These are phyloP conservation scores for Amblyteles armatorius DNA, from an alignment of 2,888 invertebrate genomes.

Conservation along the genomic window DNA sequence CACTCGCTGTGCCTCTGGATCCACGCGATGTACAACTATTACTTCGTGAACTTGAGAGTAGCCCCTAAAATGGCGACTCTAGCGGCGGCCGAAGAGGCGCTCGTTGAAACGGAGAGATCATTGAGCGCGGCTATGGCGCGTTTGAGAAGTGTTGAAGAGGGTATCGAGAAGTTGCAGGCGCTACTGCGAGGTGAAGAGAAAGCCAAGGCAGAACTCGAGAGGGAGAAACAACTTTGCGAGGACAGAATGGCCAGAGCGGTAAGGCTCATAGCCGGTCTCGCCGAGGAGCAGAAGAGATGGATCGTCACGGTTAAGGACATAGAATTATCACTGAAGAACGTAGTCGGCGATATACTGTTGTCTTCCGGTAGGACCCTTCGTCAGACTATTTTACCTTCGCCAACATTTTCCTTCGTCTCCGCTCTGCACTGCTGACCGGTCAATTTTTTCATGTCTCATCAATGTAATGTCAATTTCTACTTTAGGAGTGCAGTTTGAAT, in stretches of 20 bases:
- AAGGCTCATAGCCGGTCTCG: slow-evolving; percentile 88
- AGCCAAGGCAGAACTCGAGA: slow-evolving; percentile 89
- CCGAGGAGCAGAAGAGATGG: slow-evolving; percentile 91
- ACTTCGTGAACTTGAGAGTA: slow-evolving; percentile 93
- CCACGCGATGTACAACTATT: slow-evolving; percentile 97
- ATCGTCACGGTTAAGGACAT: slow-evolving; percentile 88
- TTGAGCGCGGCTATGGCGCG: slow-evolving; percentile 91
- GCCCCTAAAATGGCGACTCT: slow-evolving; percentile 96
- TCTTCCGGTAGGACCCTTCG: slow-evolving; percentile 85
- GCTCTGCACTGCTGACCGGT: neutral
- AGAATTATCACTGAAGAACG: slow-evolving; percentile 86
- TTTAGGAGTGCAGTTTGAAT: too few species aligned
- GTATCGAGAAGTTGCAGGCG: slow-evolving; percentile 90
- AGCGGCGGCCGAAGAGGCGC: slow-evolving; percentile 89
- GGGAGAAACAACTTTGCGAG: slow-evolving; percentile 91
- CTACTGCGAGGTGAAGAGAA: slow-evolving; percentile 91
- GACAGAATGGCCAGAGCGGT: slow-evolving; percentile 92
- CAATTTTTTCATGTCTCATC: neutral
- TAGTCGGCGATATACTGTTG: slow-evolving; percentile 90
- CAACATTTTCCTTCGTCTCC: too few species aligned
- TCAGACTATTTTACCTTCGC: too few species aligned
- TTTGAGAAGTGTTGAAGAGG: slow-evolving; percentile 91
- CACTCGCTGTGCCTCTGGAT: slow-evolving; percentile 95
- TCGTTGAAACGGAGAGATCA: slow-evolving; percentile 88
- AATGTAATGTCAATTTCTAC: too few species aligned